phyloP scores from a whole-genome alignment of 2,797 vertebrate species.

The Betta splendens region DNA sequence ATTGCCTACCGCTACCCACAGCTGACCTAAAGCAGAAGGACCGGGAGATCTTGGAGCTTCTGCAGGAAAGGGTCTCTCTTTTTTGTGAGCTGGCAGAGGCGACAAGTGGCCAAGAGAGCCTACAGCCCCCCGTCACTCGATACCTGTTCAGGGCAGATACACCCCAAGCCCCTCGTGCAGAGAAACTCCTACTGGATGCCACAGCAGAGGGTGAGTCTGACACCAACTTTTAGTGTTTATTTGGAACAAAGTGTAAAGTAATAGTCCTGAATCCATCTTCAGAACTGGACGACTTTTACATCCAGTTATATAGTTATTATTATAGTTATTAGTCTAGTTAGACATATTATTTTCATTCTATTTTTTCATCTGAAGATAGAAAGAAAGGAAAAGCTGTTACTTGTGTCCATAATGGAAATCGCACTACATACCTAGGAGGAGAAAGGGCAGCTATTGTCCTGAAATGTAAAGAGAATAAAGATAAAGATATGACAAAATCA shows the following conservation, averaged over 20 bases:
- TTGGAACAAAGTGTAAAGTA: too few species aligned
- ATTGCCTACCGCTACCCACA: slow-evolving; percentile 45
- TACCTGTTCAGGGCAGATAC: slow-evolving; percentile 87
- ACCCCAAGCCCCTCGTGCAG: slow-evolving; percentile 81
- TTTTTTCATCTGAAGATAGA: not conserved
- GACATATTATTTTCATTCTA: too few species aligned
- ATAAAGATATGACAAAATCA: too few species aligned
- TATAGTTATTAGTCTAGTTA: too few species aligned
- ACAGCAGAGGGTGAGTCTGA: slow-evolving; percentile 84
- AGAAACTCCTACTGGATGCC: slow-evolving; percentile 86
- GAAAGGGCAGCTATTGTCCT: too few species aligned
- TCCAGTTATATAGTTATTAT: too few species aligned
- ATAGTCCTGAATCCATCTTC: too few species aligned
- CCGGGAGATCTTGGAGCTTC: slow-evolving; percentile 85
- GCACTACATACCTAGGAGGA: too few species aligned
- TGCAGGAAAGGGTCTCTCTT: slow-evolving; percentile 88
- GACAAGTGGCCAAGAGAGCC: slow-evolving; percentile 68
- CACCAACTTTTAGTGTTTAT: not conserved
- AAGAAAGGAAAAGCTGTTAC: too few species aligned
- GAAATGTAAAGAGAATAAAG: too few species aligned
- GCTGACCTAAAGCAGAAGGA: slow-evolving; percentile 90
- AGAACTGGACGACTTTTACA: too few species aligned
- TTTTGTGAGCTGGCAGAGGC: slow-evolving; percentile 87
- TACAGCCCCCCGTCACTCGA: slow-evolving; percentile 67
- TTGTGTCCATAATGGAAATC: too few species aligned